Evolutionary conservation across 1,140 invertebrate genomes (phyloP), one percentile per base, ranked within the genome.

Genomic region (Euglossa dilemma): DNA sequence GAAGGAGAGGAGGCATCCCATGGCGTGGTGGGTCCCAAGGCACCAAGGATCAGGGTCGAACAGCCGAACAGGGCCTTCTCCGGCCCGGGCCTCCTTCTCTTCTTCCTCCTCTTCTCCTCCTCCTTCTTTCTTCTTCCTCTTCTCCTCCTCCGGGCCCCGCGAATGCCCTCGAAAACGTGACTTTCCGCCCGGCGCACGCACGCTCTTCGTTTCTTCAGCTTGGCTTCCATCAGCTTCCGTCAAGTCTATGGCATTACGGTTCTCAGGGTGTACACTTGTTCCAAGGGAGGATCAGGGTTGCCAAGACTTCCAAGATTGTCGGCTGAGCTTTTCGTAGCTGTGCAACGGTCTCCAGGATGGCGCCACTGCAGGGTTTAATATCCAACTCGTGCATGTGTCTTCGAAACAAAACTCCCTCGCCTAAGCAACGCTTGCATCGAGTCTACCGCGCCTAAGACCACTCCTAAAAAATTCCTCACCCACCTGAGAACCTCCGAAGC

Each of bases 11-110:
- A 91, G 86, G 91, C 88, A 91, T 92, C 92, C 90, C 87, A 90
- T 91, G 89, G 92, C 78, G 91, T 85, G 90, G 92, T 91, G 85
- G 91, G 90, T 92, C 91, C 90, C 84, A 83, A 83, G 85, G 63
- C 78, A 88, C 82, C 67, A 87, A 89, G 83, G 88, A 89, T 89
- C 86, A 85, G 80, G 85, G 85, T 73, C 83, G 52, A 64, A 72
- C 63, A 63, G n/a, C 86, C 81, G 72, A 54, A 56, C 67, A 71
- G 74, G 7, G 43, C 45, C 61, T 54, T 8, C 45, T 63, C 12
- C 25, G 66, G 80, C 80, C 80, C 54, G 69, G 63, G 61, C 57
- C 81, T 61, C 12, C 28, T 36, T 36, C n/a, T 43, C 56, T 25
- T 74, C 43, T 14, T 6, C 66, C 12, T 54, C 6, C 2, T 6